phyloP scores from a whole-genome alignment of 2,113 vertebrate species.

The Camarhynchus parvulus region DNA sequence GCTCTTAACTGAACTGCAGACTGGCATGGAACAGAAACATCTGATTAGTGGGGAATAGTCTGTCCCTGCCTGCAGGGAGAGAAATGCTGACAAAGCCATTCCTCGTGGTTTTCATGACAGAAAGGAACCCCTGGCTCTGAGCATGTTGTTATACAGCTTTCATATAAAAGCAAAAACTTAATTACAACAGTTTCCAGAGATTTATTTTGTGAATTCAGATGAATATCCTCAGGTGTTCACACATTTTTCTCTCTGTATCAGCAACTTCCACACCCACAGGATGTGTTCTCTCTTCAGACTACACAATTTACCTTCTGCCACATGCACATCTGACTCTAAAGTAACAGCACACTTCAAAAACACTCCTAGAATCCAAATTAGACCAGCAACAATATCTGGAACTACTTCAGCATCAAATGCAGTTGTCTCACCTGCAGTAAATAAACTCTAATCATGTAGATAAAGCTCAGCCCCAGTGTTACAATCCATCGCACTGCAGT shows the following conservation, averaged over 20 bases:
- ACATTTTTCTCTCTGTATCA: neutral
- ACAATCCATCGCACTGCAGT: slow-evolving; percentile 88
- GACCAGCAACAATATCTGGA: neutral
- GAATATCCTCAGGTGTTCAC: neutral
- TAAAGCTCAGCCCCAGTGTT: slow-evolving; percentile 87
- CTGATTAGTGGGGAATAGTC: neutral
- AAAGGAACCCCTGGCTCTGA: neutral
- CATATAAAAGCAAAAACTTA: neutral
- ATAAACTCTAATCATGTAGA: slow-evolving; percentile 99
- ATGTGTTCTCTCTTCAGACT: neutral
- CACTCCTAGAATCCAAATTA: neutral
- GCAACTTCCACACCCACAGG: neutral
- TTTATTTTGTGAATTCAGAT: neutral
- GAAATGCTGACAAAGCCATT: neutral
- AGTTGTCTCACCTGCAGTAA: slow-evolving; percentile 88
- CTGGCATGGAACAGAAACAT: neutral
- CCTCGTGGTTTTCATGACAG: neutral
- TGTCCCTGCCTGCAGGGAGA: neutral
- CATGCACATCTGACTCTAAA: neutral
- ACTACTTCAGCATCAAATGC: neutral
- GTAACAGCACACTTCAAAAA: neutral
- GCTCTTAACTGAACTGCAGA: neutral
- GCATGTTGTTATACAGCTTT: neutral
- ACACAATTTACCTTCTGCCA: neutral
- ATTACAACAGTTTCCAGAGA: neutral